These are phyloP conservation scores for Cephus nigrinus DNA, from an alignment of 2,888 invertebrate species.

Conservation along the genomic window DNA sequence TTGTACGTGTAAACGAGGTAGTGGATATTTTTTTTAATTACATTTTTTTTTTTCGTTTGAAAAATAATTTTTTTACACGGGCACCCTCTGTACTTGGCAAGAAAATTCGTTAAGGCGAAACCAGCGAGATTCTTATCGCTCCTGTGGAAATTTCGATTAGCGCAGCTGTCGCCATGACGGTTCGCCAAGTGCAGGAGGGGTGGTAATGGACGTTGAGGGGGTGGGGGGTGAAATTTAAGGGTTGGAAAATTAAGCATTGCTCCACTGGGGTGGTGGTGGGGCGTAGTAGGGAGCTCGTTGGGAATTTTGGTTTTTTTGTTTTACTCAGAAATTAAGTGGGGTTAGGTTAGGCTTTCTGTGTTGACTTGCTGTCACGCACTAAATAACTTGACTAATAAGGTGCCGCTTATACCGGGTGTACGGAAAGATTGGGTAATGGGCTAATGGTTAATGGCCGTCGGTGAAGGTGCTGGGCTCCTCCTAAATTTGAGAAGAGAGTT, in stretches of 20 bases:
- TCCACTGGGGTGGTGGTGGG: background rate
- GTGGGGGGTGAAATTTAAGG: background rate
- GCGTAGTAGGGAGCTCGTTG: background rate
- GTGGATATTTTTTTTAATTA: background rate
- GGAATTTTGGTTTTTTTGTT: background rate
- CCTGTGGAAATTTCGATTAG: conserved; percentile 1
- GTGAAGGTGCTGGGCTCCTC: conserved; percentile 30
- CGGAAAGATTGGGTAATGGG: conserved; percentile 45
- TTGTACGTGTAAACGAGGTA: background rate
- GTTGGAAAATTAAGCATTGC: background rate
- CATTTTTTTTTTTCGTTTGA: background rate
- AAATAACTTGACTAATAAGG: conserved; percentile 54
- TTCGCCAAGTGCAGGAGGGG: background rate
- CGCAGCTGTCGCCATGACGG: background rate
- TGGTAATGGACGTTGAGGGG: background rate
- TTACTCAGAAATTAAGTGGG: background rate
- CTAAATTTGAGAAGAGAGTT: conserved; percentile 51
- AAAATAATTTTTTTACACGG: no score
- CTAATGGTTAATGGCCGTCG: conserved; percentile 48
- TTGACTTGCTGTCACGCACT: conserved; percentile 34
- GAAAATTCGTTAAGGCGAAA: background rate
- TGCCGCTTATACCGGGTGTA: conserved; percentile 30
- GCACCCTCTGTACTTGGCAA: background rate
- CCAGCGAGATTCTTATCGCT: background rate
- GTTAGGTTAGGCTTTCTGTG: background rate